Base-by-base conservation (phyloP, 1,140 invertebrate genomes). In the Laupala kohalensis region DNA sequence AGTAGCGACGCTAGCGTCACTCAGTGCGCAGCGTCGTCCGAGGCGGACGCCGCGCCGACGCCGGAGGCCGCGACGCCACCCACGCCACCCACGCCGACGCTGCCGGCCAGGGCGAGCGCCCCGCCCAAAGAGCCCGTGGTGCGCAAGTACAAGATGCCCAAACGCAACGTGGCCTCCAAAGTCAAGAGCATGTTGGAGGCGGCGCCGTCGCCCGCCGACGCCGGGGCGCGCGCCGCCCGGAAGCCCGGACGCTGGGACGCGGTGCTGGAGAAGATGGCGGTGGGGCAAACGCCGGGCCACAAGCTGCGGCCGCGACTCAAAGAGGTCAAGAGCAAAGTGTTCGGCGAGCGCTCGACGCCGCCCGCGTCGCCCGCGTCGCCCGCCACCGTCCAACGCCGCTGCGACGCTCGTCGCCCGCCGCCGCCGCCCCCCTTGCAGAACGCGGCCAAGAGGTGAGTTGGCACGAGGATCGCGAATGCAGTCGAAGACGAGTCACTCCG, bases 261-360 rank as follows among this genome's bases (percentile, higher is more conserved):
- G 64, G 89, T 93, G 62, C 89, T 92, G 86, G 91, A 88, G 80
- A 92, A 92, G 80, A 90, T 91, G 69, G 87, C 88, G 25, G 89
- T 88, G 75, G 87, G 86, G 37, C 90, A 91, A 76, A 84, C 81
- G 25, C 87, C 90, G 75, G 86, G 88, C 73, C 87, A 88, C 77
- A 83, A 81, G n/a, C 90, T 89, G 75, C 84, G 80, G 0, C 78
- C 85, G 12, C 87, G 88, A 67, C 72, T 79, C 69, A 92, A 91
- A 78, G 90, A 94, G 78, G 88, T 94, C 26, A 93, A 93, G 78
- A 91, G 91, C 4, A 89, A 90, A 80, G 88, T 93, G 27, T 80
- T 85, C 25, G 67, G 30, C 2, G 65, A 67, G 13, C 6, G 67
- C 15, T n/a, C 29, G 25, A 23, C 63, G 13, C 27, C 70, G 4